Evolutionary conservation across 2,888 invertebrate species (phyloP).

Genomic region (Cyaniris semiargus): DNA sequence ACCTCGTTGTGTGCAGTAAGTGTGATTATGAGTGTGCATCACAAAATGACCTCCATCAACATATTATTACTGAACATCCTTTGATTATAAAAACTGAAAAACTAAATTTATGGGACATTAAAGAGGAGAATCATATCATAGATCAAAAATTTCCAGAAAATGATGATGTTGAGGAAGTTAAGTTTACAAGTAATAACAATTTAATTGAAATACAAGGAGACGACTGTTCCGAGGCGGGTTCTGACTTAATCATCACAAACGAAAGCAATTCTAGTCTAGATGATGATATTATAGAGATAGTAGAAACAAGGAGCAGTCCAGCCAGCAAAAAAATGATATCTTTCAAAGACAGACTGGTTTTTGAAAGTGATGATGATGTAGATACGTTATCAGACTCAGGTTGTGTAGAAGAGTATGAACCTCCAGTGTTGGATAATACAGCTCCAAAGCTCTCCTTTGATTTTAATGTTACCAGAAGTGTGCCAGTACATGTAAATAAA

Average conservation of each 20-base stretch:
- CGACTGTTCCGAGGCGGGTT: not conserved
- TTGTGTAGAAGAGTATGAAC: not conserved
- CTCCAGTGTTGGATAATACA: not conserved
- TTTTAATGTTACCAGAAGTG: not conserved
- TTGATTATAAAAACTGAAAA: slow-evolving; percentile 17
- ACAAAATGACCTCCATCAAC: slow-evolving; percentile 32
- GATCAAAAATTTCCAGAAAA: not conserved
- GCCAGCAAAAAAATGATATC: not conserved
- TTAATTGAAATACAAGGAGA: not conserved
- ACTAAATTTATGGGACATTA: slow-evolving; percentile 23
- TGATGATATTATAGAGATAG: not conserved
- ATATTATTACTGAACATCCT: slow-evolving; percentile 33
- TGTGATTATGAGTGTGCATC: slow-evolving; percentile 36
- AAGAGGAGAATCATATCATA: not conserved
- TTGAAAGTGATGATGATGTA: slow-evolving; percentile 34
- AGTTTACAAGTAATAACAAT: not conserved
- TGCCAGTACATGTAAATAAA: not conserved
- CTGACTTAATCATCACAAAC: not conserved
- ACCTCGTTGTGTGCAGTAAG: slow-evolving; percentile 32
- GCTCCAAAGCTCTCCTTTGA: not conserved
- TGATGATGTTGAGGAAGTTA: not conserved
- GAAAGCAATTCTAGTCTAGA: slow-evolving; percentile 14
- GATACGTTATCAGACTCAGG: not conserved
- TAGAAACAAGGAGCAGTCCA: not conserved
- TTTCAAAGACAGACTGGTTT: slow-evolving; percentile 31